phyloP scores from a whole-genome alignment of 2,113 vertebrate species.

The Numida meleagris region DNA sequence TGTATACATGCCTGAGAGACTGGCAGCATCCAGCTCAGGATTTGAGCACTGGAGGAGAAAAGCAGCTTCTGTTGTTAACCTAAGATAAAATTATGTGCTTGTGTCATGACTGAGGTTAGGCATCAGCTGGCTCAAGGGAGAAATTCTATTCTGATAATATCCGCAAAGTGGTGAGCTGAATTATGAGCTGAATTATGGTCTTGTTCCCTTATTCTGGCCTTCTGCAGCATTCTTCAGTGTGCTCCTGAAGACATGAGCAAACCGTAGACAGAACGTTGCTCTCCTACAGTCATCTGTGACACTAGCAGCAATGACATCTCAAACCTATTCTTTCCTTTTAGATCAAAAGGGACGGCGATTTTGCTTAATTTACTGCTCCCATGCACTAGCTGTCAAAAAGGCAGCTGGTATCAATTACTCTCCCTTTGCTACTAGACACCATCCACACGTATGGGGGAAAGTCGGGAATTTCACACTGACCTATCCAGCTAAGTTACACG shows the following conservation, averaged over 20 bases:
- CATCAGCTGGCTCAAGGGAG: background rate
- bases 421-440: background rate
- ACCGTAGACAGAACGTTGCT: background rate
- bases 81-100: slow-evolving; percentile 12
- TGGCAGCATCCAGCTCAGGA: background rate
- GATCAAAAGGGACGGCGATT: background rate
- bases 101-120: background rate
- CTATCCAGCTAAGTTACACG: slow-evolving; percentile 25
- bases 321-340: background rate
- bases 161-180: background rate
- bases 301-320: background rate
- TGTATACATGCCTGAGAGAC: background rate
- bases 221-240: background rate
- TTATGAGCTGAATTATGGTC: slow-evolving; percentile 18
- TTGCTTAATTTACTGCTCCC: background rate
- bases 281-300: background rate
- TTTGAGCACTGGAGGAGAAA: background rate
- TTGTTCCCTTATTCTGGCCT: background rate
- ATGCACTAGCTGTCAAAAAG: background rate
- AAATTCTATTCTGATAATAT: slow-evolving; percentile 27
- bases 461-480: slow-evolving; percentile 43
- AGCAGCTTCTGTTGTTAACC: slow-evolving; percentile 3
- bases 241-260: background rate
- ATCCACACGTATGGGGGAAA: background rate
- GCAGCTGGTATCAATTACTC: slow-evolving; percentile 5